A percentile compares a stretch with the other conserved stretches of the same genome.
phyloP scores from a whole-genome alignment of 1,140 invertebrate species.

The Platorchestia sp. region DNA sequence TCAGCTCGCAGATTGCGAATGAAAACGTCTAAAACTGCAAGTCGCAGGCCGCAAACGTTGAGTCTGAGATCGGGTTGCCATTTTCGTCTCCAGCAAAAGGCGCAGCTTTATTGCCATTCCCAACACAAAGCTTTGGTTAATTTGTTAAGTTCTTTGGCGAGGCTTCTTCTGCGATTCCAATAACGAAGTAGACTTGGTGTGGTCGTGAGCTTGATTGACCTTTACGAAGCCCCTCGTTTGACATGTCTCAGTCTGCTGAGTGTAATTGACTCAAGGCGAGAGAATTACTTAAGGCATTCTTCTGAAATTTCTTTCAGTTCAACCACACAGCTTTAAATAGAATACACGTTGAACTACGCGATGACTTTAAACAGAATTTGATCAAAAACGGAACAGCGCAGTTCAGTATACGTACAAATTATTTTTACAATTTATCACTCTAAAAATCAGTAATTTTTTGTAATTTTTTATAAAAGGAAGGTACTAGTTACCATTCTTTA shows the following conservation, averaged over 20 bases:
- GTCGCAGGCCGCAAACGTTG: neutral
- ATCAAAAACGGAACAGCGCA: neutral
- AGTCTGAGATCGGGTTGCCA: neutral
- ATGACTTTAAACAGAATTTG: no score
- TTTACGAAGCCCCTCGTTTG: neutral
- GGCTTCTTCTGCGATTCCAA: neutral
- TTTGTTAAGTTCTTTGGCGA: slow-evolving; percentile 34
- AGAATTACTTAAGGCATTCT: neutral
- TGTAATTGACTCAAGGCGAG: neutral
- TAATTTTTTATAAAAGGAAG: neutral
- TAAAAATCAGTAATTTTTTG: neutral
- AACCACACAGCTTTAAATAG: neutral
- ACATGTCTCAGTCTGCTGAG: neutral
- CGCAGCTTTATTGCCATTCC: slow-evolving; percentile 28
- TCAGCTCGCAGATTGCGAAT: neutral
- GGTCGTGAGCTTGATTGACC: neutral
- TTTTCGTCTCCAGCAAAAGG: neutral
- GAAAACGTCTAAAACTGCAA: neutral
- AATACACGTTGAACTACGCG: neutral
- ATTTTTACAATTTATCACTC: neutral
- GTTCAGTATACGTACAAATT: neutral
- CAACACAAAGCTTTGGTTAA: slow-evolving; percentile 4
- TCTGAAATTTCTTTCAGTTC: neutral
- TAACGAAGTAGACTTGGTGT: neutral
- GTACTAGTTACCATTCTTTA: no score